Evolutionary conservation across 2,888 invertebrate species (phyloP).

Genomic region (Leucophenga maculata): DNA sequence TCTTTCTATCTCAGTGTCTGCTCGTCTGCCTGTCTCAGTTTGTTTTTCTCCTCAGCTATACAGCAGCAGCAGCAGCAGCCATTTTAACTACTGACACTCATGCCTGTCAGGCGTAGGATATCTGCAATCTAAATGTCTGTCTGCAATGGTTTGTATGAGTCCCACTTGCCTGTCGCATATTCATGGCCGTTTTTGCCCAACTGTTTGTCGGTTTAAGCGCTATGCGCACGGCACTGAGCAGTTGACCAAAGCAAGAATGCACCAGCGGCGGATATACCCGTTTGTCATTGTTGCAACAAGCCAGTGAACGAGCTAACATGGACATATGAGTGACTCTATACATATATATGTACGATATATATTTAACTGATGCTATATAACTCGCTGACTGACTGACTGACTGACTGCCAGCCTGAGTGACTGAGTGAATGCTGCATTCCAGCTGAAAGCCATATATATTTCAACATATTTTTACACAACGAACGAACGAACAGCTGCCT

Average conservation of each 20-base stretch:
- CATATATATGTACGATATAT: too few species aligned
- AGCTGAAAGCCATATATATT: neutral
- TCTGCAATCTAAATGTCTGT: conserved; percentile 33
- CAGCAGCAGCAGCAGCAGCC: conserved; percentile 8
- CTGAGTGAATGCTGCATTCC: conserved; percentile 44
- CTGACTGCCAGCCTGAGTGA: conserved; percentile 6
- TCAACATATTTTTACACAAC: conserved; percentile 31
- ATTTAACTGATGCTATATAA: too few species aligned
- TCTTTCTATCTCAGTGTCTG: conserved; percentile 27
- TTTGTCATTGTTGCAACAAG: conserved; percentile 16
- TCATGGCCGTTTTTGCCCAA: neutral
- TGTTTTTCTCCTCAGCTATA: neutral
- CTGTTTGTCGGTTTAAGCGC: conserved; percentile 17
- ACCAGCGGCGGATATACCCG: neutral
- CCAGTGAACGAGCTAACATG: neutral
- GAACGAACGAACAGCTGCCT: conserved; percentile 40
- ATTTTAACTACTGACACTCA: conserved; percentile 31
- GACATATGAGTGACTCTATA: neutral
- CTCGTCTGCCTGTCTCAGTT: conserved; percentile 1
- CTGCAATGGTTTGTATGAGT: conserved; percentile 31
- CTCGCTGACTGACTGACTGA: neutral
- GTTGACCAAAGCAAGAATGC: conserved; percentile 3
- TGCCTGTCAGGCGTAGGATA: conserved; percentile 25
- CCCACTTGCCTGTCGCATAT: conserved; percentile 9
- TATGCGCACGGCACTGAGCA: neutral